Evolutionary conservation across 2,113 vertebrate species (phyloP), one percentile per base, ranked within the genome.

Genomic region (Pandion haliaetus): DNA sequence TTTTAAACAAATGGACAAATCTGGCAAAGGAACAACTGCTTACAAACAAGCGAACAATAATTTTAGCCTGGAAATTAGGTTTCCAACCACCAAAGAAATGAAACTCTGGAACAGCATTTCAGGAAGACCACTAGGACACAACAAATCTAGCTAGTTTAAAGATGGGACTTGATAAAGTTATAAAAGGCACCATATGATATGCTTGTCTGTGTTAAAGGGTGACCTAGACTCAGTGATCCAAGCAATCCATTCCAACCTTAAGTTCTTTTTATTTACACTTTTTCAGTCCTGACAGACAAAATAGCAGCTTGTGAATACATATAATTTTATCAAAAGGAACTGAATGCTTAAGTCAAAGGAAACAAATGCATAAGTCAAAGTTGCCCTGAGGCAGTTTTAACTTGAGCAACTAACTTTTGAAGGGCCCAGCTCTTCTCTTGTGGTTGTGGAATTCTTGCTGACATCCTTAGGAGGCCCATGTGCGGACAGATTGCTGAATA

Each of bases 391-490:
- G 93, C 8, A 0, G n/a, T 90, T 96, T 87, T 76, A 71, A 85
- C 83, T 87, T 47, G 26, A 94, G 61, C 34, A 89, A 82, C 65
- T 82, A 91, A 95, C 81, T 96, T 96, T 94, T 72, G 78, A 91
- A 96, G 73, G 61, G 52, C 66, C 93, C 70, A 85, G 77, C 19
- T 85, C 94, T 87, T 96, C 86, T 96, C 78, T 93, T 91, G 91
- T 96, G 92, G 81, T 78, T 94, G 78, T 72, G 57, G 89, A 90
- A 95, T 96, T 91, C 95, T 96, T 93, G 82, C 84, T 96, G 94
- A 96, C 89, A 91, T 94, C 89, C 73, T 95, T 94, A 79, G 84
- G 78, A 96, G 87, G 84, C 77, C 91, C 78, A 80, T 49, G 91
- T 95, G 91, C 65, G 81, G 93, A 96, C 61, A 89, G 93, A 96